These are phyloP conservation scores for Scaptomyza caliginosa DNA, from an alignment of 2,888 invertebrate species.

Conservation along the genomic window DNA sequence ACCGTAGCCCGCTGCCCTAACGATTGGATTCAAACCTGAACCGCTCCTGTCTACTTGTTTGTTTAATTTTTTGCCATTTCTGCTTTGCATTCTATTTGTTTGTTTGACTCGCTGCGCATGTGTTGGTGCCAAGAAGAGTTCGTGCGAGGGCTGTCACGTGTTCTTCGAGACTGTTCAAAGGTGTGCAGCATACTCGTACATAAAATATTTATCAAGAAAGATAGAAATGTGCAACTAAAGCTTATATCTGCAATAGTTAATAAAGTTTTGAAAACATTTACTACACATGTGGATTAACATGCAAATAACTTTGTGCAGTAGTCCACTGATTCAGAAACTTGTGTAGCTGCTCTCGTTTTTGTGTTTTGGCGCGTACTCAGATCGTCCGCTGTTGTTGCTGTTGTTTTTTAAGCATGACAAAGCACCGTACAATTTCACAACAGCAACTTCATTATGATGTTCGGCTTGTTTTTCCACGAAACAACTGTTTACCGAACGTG, in stretches of 20 bases:
- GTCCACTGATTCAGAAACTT: neutral
- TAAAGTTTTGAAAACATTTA: neutral
- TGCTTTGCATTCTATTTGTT: constrained; percentile 83
- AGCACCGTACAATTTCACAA: constrained; percentile 81
- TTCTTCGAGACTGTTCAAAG: neutral
- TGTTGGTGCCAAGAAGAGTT: constrained; percentile 67
- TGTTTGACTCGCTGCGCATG: constrained; percentile 80
- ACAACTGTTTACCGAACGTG: constrained; percentile 76
- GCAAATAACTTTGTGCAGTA: neutral
- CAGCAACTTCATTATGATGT: constrained; percentile 79
- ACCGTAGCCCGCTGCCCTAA: constrained; percentile 31
- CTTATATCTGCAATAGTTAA: neutral
- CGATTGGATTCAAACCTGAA: constrained; percentile 54
- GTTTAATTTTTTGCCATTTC: constrained; percentile 83
- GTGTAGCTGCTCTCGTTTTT: constrained; percentile 53
- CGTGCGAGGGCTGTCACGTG: constrained; percentile 41
- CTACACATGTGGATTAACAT: neutral
- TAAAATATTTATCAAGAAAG: neutral
- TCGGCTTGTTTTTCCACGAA: constrained; percentile 78
- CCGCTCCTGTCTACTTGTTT: constrained; percentile 82
- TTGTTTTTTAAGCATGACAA: constrained; percentile 74
- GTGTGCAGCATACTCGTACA: neutral
- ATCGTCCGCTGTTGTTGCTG: constrained; percentile 48
- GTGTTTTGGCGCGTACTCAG: constrained; percentile 70
- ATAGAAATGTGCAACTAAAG: neutral